Evolutionary conservation across 2,113 vertebrate genomes (phyloP), one percentile per base, ranked within the genome.

Genomic region (Lota lota): DNA sequence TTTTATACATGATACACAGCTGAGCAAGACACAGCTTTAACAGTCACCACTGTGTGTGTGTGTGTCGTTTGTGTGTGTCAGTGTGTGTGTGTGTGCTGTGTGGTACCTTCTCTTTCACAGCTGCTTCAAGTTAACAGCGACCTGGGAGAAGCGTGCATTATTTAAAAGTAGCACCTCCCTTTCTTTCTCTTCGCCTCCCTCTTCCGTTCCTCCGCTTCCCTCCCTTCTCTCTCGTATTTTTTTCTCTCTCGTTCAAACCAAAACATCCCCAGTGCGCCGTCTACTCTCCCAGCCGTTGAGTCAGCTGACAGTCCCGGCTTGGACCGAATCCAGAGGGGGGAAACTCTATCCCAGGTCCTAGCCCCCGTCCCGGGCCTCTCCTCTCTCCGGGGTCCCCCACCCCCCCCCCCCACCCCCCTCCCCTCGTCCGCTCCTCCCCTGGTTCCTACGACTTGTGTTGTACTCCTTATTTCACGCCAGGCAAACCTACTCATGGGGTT

Each of bases 61-160:
- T 33, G 28, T 33, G 28, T 33, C 28, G 2, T 33, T 33, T 5
- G 28, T 33, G 28, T 33, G 28, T 33, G 28, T 33, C 28, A 33
- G 28, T 5, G 4, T 6, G 28, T 33, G 28, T 33, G 2, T 33
- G 28, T 0, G 4, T 33, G 68, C n/a, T 66, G 75, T 76, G 18
- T 81, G 36, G 65, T 59, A 54, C 58, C 22, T 21, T 73, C 67
- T 62, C 67, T 33, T 22, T n/a, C 73, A 85, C 88, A 89, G 89
- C 89, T 90, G 89, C 82, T 89, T 87, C 77, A 82, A 80, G 80
- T 90, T 87, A 86, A 68, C 64, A 67, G 59, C 63, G 73, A 80
- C 69, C 77, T 74, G 82, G 76, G 74, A 74, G 81, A 72, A 82
- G 67, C 18, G 36, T 69, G 77, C 75, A 74, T 79, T 75, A 77